Conservation (phyloP, 2,888 invertebrate species). For the Drosophila kanekoi region DNA sequence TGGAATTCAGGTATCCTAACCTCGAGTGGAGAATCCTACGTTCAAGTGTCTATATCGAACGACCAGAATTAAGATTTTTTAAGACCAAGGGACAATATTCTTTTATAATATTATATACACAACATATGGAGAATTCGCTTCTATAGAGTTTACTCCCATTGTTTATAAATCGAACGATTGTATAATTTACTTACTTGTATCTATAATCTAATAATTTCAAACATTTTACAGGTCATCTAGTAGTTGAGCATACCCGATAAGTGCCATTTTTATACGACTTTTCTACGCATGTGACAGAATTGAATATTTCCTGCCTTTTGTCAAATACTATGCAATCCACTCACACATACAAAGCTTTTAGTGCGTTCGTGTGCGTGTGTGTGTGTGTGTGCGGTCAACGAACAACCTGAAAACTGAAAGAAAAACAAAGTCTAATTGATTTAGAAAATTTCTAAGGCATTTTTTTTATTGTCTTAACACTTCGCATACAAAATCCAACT, state of each 20-base stretch:
- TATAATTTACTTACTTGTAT: no score
- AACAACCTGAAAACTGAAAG: constrained; percentile 24
- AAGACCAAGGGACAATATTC: no score
- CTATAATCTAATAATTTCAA: no score
- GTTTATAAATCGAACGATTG: no score
- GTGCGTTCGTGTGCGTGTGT: not conserved
- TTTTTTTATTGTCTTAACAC: constrained; percentile 2
- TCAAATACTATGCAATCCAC: constrained; percentile 29
- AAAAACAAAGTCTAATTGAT: constrained; percentile 20
- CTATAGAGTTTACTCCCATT: no score
- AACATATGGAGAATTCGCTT: no score
- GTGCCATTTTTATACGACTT: not conserved
- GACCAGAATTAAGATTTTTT: no score
- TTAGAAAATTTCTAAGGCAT: constrained; percentile 15
- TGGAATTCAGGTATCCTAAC: no score
- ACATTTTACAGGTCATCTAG: not conserved
- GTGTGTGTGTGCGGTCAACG: constrained; percentile 55
- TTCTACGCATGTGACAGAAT: constrained; percentile 56
- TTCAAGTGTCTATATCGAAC: no score
- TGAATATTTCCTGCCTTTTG: constrained; percentile 76
- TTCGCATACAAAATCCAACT: not conserved
- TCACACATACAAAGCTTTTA: constrained; percentile 1
- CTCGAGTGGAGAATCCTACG: no score
- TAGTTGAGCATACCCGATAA: not conserved
- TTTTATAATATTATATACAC: no score